Percentiles rank a stretch among this genome's conserved stretches.
Evolutionary conservation across 2,113 vertebrate species (phyloP).

Genomic region (Steatornis caripensis): DNA sequence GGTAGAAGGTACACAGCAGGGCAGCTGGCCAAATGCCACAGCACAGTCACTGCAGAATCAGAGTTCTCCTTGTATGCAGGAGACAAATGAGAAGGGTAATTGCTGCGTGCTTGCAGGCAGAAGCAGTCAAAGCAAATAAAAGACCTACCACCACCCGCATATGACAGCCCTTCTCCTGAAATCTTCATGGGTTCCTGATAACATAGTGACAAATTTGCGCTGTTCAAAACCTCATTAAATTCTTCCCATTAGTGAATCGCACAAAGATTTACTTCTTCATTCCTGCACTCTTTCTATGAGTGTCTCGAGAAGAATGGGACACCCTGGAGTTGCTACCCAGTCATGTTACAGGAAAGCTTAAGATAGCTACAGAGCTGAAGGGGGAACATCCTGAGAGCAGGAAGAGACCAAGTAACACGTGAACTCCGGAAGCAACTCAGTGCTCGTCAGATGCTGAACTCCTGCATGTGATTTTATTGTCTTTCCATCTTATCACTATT

Average conservation of each 20-base stretch:
- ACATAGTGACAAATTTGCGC: not conserved
- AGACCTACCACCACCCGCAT: not conserved
- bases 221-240: not conserved
- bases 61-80: not conserved
- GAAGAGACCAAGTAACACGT: not conserved
- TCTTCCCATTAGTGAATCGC: not conserved
- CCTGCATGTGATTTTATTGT: not conserved
- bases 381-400: not conserved
- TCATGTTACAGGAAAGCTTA: not conserved
- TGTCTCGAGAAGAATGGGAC: not conserved
- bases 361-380: not conserved
- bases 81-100: not conserved
- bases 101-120: not conserved
- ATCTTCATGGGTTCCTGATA: not conserved
- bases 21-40: constrained; percentile 20
- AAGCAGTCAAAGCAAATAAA: not conserved
- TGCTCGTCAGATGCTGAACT: not conserved
- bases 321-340: not conserved
- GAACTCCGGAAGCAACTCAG: not conserved
- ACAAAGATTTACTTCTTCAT: not conserved
- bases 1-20: constrained; percentile 4
- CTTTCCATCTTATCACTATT: not conserved
- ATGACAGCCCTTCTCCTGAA: not conserved
- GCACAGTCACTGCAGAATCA: not conserved
- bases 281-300: not conserved